Percentiles rank a stretch among this genome's conserved stretches.
Evolutionary conservation across 1,140 invertebrate genomes (phyloP).

Genomic region (Delia radicum): DNA sequence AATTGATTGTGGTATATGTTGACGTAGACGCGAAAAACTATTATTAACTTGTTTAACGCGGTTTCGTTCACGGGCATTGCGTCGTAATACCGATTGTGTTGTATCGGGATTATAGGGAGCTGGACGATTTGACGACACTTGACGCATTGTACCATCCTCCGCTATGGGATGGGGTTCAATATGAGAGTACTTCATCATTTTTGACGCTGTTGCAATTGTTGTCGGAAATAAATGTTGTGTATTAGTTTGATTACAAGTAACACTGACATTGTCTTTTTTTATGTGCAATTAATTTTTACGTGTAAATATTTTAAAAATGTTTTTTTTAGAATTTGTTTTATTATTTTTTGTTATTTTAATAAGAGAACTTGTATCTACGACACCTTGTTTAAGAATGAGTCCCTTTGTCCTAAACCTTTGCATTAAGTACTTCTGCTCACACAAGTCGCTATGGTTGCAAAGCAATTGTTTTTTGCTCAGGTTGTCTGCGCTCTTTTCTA

Average conservation of each 20-base stretch:
- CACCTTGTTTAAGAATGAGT: slow-evolving; percentile 35
- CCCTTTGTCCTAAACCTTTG: slow-evolving; percentile 39
- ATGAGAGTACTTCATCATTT: slow-evolving; percentile 28
- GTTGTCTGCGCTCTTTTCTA: background rate
- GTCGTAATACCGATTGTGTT: slow-evolving; percentile 81
- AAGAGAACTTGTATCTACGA: slow-evolving; percentile 31
- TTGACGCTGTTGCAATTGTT: background rate
- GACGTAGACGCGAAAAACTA: slow-evolving; percentile 80
- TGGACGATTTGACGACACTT: slow-evolving; percentile 16
- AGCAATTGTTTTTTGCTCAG: background rate
- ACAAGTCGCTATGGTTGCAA: slow-evolving; percentile 23
- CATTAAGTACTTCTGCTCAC: slow-evolving; percentile 33
- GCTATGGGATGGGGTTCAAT: slow-evolving; percentile 29
- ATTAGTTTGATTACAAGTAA: slow-evolving; percentile 16
- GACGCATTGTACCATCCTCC: slow-evolving; percentile 31
- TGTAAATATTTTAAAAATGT: background rate
- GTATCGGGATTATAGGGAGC: slow-evolving; percentile 61
- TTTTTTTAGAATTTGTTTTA: background rate
- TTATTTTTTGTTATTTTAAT: background rate
- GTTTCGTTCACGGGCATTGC: slow-evolving; percentile 89
- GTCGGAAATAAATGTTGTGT: background rate
- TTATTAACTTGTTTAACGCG: slow-evolving; percentile 92
- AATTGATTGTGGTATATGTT: slow-evolving; percentile 78
- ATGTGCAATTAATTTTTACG: background rate
- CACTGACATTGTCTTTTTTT: background rate